Percentiles rank a stretch among this genome's conserved stretches.
phyloP scores from a whole-genome alignment of 2,888 invertebrate genomes.

The Margaritifera margaritifera region DNA sequence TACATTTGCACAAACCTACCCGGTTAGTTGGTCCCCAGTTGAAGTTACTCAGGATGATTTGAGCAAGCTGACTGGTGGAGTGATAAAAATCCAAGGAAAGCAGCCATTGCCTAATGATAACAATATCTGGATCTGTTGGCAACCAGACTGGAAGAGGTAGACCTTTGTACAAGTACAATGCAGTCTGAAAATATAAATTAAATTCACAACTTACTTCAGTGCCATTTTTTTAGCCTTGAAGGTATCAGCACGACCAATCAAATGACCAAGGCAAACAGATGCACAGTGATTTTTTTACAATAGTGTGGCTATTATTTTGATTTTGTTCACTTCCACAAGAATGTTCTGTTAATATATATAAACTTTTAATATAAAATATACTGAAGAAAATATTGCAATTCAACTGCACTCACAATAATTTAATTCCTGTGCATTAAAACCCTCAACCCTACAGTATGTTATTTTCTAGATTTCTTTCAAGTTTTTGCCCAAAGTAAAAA shows the following conservation, averaged over 20 bases:
- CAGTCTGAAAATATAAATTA: constrained; percentile 70
- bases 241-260: neutral
- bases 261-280: neutral
- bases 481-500: too few species aligned
- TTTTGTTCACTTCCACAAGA: too few species aligned
- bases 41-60: constrained; percentile 81
- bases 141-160: constrained; percentile 82
- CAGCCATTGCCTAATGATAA: constrained; percentile 79
- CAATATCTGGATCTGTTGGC: constrained; percentile 78
- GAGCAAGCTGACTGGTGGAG: constrained; percentile 80
- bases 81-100: constrained; percentile 78
- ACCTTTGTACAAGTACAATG: constrained; percentile 83
- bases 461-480: too few species aligned
- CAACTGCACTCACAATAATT: too few species aligned
- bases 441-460: too few species aligned
- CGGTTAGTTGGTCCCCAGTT: constrained; percentile 80
- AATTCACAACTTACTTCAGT: neutral
- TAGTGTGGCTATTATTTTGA: too few species aligned
- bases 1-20: constrained; percentile 30
- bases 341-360: too few species aligned
- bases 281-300: too few species aligned
- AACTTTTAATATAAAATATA: neutral
- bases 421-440: too few species aligned
- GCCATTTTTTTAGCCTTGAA: constrained; percentile 2
- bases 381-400: too few species aligned